phyloP scores from a whole-genome alignment of 1,140 invertebrate species.

The Aphaenogaster rudis region DNA sequence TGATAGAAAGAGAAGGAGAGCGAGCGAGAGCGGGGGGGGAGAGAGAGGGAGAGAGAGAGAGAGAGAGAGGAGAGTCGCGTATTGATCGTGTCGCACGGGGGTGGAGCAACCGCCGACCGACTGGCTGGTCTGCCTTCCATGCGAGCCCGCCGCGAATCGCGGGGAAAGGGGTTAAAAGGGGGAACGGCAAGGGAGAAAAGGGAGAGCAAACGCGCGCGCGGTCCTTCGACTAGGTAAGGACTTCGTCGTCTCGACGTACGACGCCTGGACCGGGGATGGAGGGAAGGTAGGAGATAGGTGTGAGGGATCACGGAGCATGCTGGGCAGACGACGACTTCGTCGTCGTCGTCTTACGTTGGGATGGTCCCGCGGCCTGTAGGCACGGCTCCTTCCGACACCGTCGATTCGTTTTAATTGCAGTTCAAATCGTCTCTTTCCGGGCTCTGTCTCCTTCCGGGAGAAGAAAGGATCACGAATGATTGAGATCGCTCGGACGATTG shows the following conservation, averaged over 20 bases:
- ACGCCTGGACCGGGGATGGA: slow-evolving; percentile 30
- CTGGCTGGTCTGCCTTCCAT: slow-evolving; percentile 82
- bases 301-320: slow-evolving; percentile 19
- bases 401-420: slow-evolving; percentile 13
- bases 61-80: slow-evolving; percentile 79
- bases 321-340: not conserved
- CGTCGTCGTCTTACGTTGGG: not conserved
- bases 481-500: slow-evolving; percentile 1
- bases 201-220: slow-evolving; percentile 44
- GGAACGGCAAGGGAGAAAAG: slow-evolving; percentile 61
- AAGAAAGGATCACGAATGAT: slow-evolving; percentile 3
- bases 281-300: not conserved
- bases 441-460: not conserved
- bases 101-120: slow-evolving; percentile 84
- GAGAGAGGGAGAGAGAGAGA: slow-evolving; percentile 62
- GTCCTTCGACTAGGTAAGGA: slow-evolving; percentile 45
- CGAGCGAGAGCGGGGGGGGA: slow-evolving; percentile 47
- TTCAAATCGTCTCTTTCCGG: slow-evolving; percentile 9
- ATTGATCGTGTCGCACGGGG: slow-evolving; percentile 86
- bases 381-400: not conserved
- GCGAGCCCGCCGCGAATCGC: slow-evolving; percentile 70
- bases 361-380: too few relatives aligned
- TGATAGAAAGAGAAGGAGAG: slow-evolving; percentile 27
- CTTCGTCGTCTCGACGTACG: slow-evolving; percentile 16
- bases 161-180: slow-evolving; percentile 61